Evolutionary conservation across 1,140 invertebrate genomes (phyloP).

Genomic region (Pectinophora gossypiella): DNA sequence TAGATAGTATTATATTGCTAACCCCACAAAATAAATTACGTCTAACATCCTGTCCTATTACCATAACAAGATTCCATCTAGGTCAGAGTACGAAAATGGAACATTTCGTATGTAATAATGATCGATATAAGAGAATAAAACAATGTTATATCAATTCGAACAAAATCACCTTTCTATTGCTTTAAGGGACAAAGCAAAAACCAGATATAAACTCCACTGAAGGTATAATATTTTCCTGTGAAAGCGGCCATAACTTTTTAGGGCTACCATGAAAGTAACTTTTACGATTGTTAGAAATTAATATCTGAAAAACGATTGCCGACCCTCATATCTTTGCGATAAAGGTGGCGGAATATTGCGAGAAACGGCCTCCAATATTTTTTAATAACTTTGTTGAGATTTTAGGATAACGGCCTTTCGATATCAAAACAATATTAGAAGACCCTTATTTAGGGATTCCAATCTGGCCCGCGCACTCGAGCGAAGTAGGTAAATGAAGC

Average conservation of each 20-base stretch:
- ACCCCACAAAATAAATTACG: too few relatives aligned
- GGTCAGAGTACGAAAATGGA: too few relatives aligned
- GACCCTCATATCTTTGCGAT: conserved; percentile 48
- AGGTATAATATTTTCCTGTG: conserved; percentile 56
- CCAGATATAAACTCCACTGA: conserved; percentile 44
- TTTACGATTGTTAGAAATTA: conserved; percentile 71
- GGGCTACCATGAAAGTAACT: conserved; percentile 59
- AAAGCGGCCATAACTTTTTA: conserved; percentile 61
- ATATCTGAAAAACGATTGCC: conserved; percentile 63
- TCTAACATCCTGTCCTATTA: too few relatives aligned
- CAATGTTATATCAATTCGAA: too few relatives aligned
- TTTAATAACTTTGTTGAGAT: background rate
- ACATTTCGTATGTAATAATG: too few relatives aligned
- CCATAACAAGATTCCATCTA: too few relatives aligned
- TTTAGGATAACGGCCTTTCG: background rate
- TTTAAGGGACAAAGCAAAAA: conserved; percentile 11
- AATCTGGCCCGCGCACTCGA: too few relatives aligned
- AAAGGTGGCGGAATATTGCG: conserved; percentile 24
- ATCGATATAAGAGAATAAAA: too few relatives aligned
- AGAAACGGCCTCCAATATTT: conserved; percentile 19
- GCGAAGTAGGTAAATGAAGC: too few relatives aligned
- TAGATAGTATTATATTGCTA: too few relatives aligned
- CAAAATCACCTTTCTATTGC: too few relatives aligned
- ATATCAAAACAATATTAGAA: background rate
- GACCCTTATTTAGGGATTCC: too few relatives aligned